Conservation (phyloP, 2,888 invertebrate genomes). For the Drosophila austrosaltans region DNA sequence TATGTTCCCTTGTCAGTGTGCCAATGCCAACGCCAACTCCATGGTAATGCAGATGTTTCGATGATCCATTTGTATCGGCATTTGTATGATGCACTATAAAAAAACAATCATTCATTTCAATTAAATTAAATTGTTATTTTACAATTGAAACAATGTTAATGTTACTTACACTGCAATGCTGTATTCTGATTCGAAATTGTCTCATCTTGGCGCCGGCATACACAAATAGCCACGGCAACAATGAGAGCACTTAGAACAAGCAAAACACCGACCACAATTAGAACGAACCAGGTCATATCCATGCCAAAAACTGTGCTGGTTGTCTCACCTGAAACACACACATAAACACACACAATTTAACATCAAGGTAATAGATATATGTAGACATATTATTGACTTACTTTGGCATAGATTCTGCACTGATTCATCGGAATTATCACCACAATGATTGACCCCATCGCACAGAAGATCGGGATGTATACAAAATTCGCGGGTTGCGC, state of each 20-base stretch:
- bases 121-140: not conserved
- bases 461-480: conserved; percentile 95
- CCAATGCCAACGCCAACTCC: conserved; percentile 64
- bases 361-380: not conserved
- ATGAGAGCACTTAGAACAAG: conserved; percentile 88
- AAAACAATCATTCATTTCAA: not conserved
- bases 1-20: conserved; percentile 85
- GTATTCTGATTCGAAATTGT: conserved; percentile 82
- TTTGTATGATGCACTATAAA: conserved; percentile 81
- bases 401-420: conserved; percentile 93
- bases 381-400: conserved; percentile 84
- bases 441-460: conserved; percentile 97
- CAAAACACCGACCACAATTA: conserved; percentile 88
- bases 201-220: conserved; percentile 87
- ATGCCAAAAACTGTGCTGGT: conserved; percentile 88
- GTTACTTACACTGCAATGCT: conserved; percentile 83
- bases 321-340: conserved; percentile 85
- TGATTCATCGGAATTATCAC: conserved; percentile 96
- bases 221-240: conserved; percentile 89
- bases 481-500: conserved; percentile 94
- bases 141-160: not conserved
- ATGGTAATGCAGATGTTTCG: conserved; percentile 85
- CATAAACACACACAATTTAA: not conserved
- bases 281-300: conserved; percentile 90
- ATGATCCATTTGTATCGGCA: conserved; percentile 88